A percentile compares a stretch with the other conserved stretches of the same genome.
These are phyloP conservation scores for Burhinus bistriatus DNA, from an alignment of 2,113 vertebrate genomes.

Conservation along the genomic window DNA sequence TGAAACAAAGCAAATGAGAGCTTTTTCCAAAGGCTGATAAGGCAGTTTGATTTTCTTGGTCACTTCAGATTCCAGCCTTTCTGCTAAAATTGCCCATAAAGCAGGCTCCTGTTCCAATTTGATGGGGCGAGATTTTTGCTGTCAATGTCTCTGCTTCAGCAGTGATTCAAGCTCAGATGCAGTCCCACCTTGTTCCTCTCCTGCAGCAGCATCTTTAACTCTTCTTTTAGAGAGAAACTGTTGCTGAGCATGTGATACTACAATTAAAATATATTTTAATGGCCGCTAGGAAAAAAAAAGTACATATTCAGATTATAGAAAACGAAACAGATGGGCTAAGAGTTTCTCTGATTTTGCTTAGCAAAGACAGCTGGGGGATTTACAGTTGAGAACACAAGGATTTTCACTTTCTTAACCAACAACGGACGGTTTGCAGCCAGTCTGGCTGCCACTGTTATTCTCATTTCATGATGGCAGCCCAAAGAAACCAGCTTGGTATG, in stretches of 20 bases:
- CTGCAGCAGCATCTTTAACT: not conserved
- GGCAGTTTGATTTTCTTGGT: not conserved
- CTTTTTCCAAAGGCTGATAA: not conserved
- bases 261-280: constrained; percentile 2
- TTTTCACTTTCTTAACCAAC: constrained; percentile 11
- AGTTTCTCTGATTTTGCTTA: not conserved
- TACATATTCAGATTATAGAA: not conserved
- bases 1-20: not conserved
- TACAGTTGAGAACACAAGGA: not conserved
- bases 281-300: not conserved
- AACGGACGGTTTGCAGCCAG: not conserved
- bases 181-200: not conserved
- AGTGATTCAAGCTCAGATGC: not conserved
- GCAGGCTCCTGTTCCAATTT: not conserved
- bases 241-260: not conserved
- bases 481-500: not conserved
- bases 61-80: not conserved
- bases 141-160: not conserved
- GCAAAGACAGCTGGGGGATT: not conserved
- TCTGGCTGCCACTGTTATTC: not conserved
- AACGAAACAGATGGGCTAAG: not conserved
- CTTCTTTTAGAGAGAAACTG: not conserved
- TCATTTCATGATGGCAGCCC: not conserved
- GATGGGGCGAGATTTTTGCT: not conserved
- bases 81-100: not conserved